Evolutionary conservation across 2,797 vertebrate species (phyloP).

Genomic region (Cuculus canorus): DNA sequence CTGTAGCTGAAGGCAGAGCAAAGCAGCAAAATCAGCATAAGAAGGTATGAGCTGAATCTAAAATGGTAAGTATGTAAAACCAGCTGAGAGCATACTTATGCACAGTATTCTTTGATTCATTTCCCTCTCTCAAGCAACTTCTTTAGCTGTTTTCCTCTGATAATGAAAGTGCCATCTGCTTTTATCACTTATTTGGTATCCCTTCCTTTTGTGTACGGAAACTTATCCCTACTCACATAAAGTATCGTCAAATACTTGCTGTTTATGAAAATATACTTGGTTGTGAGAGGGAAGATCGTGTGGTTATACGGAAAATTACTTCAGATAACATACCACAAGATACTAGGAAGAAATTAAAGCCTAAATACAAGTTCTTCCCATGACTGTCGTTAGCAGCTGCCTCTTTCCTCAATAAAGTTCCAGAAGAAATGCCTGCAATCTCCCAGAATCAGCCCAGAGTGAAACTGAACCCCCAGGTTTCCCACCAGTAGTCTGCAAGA

Average conservation of each 20-base stretch:
- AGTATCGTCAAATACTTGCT: not conserved
- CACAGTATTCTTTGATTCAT: not conserved
- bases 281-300: not conserved
- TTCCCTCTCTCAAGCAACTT: not conserved
- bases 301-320: not conserved
- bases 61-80: not conserved
- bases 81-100: not conserved
- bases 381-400: not conserved
- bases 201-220: not conserved
- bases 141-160: not conserved
- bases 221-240: not conserved
- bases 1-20: not conserved
- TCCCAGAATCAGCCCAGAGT: not conserved
- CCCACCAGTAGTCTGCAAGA: constrained; percentile 23
- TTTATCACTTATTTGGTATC: not conserved
- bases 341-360: not conserved
- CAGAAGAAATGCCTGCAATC: not conserved
- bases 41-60: not conserved
- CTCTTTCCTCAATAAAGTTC: not conserved
- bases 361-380: not conserved
- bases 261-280: not conserved
- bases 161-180: not conserved
- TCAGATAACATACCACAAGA: not conserved
- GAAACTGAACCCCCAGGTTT: not conserved
- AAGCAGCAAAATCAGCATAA: not conserved